Evolutionary conservation across 2,797 vertebrate genomes (phyloP).

Genomic region (Dendrocincla tyrannina): DNA sequence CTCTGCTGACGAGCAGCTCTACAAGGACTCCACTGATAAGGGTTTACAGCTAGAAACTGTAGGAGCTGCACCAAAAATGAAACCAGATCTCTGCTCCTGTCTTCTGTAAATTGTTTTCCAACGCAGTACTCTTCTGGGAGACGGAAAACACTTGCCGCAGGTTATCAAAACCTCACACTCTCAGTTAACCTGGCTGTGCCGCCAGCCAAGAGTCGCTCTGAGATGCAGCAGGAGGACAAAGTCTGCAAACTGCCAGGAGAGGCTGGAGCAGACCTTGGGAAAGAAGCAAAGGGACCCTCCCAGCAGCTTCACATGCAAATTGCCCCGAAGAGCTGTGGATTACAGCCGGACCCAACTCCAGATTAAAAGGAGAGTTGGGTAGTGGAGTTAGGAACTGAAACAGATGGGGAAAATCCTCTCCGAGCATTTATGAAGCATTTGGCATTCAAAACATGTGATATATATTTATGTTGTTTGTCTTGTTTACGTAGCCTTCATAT

Average conservation of each 20-base stretch:
- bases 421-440: background rate
- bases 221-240: background rate
- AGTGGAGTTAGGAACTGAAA: background rate
- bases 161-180: background rate
- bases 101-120: conserved; percentile 41
- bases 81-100: conserved; percentile 24
- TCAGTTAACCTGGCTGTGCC: background rate
- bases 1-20: conserved; percentile 31
- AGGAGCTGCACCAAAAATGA: conserved; percentile 52
- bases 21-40: conserved; percentile 14
- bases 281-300: background rate
- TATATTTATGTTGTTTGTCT: background rate
- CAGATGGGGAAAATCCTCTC: background rate
- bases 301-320: background rate
- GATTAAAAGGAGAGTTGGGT: background rate
- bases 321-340: accelerated
- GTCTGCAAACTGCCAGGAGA: background rate
- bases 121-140: background rate
- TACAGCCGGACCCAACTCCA: background rate
- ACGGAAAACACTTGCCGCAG: background rate
- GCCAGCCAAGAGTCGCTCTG: background rate
- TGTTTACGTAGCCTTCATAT: conserved; percentile 8
- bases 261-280: background rate
- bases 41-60: background rate
- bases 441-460: background rate